A percentile compares a stretch with the other conserved stretches of the same genome.
Evolutionary conservation across 2,113 vertebrate species (phyloP).

Genomic region (Etia nguti): DNA sequence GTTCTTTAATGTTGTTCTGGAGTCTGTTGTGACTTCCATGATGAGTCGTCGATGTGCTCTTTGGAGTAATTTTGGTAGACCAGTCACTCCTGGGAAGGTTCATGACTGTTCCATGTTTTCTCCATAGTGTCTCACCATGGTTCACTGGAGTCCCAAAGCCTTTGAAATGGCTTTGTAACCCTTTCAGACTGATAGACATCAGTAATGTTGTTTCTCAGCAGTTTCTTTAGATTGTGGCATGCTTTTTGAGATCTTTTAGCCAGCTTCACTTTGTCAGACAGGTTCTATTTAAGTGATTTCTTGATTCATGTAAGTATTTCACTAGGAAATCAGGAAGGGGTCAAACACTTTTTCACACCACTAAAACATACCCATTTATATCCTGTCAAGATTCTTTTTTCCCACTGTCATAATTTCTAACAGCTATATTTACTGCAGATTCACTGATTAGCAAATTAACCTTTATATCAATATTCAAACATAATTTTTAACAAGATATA

Average conservation of each 20-base stretch:
- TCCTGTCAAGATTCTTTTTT: background rate
- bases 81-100: background rate
- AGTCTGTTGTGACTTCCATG: background rate
- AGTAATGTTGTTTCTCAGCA: background rate
- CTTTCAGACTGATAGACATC: background rate
- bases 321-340: background rate
- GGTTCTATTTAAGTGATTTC: background rate
- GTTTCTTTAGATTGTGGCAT: background rate
- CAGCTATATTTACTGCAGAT: slow-evolving; percentile 44
- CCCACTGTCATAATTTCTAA: slow-evolving; percentile 31
- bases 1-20: background rate
- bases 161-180: background rate
- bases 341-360: no score
- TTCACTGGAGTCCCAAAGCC: background rate
- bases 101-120: background rate
- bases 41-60: background rate
- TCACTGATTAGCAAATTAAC: slow-evolving; percentile 71
- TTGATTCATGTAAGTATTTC: background rate
- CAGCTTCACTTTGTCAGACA: background rate
- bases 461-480: slow-evolving; percentile 40
- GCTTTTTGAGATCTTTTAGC: background rate
- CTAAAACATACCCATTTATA: background rate
- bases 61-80: background rate
- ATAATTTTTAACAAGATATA: slow-evolving; percentile 52
- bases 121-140: background rate